Percentiles rank a stretch among this genome's conserved stretches.
phyloP scores from a whole-genome alignment of 2,888 invertebrate species.

The Gerris lacustris region DNA sequence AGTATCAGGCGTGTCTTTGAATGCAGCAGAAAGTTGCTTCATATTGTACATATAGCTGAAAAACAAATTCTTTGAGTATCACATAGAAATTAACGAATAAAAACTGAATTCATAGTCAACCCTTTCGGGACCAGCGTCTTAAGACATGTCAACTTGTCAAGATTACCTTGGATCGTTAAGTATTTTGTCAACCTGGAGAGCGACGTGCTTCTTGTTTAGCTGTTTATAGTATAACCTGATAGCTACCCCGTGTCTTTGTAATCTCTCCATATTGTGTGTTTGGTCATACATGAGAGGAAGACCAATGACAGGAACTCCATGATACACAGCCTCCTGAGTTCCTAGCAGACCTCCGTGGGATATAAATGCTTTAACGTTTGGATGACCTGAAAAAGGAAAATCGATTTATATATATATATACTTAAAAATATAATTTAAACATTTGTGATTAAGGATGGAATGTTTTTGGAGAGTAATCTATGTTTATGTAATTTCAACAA shows the following conservation, averaged over 20 bases:
- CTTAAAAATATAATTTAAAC: too few relatives aligned
- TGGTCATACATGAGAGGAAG: constrained; percentile 9
- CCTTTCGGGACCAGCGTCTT: too few relatives aligned
- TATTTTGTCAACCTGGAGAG: too few relatives aligned
- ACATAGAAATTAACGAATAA: too few relatives aligned
- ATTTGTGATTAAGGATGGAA: too few relatives aligned
- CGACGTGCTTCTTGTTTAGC: constrained; percentile 21
- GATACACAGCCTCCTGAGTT: constrained; percentile 13
- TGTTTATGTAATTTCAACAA: too few relatives aligned
- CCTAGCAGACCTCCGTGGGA: constrained; percentile 9
- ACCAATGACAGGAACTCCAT: constrained; percentile 10
- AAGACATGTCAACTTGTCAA: too few relatives aligned
- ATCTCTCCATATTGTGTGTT: background rate
- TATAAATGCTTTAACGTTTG: constrained; percentile 10
- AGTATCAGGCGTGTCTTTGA: background rate
- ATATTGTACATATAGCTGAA: background rate
- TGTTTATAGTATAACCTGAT: background rate
- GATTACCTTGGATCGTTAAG: background rate
- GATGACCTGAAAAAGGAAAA: constrained; percentile 8
- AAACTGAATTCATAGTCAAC: too few relatives aligned
- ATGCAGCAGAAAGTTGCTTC: background rate
- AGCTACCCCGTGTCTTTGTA: background rate
- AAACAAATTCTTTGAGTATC: background rate
- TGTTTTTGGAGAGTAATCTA: too few relatives aligned
- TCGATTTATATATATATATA: background rate